Percentiles rank a stretch among this genome's conserved stretches.
These are phyloP conservation scores for Leptogaster cylindrica DNA, from an alignment of 2,888 invertebrate species.

Conservation along the genomic window DNA sequence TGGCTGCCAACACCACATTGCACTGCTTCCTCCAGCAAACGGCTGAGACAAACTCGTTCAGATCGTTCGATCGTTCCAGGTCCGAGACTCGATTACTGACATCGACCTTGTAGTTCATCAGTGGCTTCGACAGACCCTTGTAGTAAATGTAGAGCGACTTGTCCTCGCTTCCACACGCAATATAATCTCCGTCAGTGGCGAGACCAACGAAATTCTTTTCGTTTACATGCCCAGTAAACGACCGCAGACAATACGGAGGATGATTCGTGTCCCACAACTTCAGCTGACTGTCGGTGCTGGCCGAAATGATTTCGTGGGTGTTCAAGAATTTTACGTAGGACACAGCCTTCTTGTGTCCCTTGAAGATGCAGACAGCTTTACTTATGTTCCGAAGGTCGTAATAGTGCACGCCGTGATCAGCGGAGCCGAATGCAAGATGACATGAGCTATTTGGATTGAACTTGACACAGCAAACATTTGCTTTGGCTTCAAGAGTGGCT, in stretches of 20 bases:
- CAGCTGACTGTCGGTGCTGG: conserved; percentile 88
- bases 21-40: conserved; percentile 90
- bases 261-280: conserved; percentile 88
- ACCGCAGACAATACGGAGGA: conserved; percentile 77
- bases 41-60: conserved; percentile 92
- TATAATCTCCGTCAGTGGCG: conserved; percentile 89
- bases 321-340: conserved; percentile 93
- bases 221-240: conserved; percentile 90
- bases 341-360: conserved; percentile 91
- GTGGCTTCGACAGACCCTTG: conserved; percentile 83
- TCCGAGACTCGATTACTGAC: conserved; percentile 52
- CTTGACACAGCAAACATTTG: conserved; percentile 95
- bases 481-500: conserved; percentile 88
- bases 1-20: conserved; percentile 88
- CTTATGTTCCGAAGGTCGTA: conserved; percentile 88
- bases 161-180: conserved; percentile 94
- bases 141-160: conserved; percentile 93
- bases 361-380: conserved; percentile 80
- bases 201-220: conserved; percentile 96
- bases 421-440: conserved; percentile 93
- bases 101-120: conserved; percentile 88
- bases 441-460: conserved; percentile 85
- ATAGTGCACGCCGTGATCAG: conserved; percentile 95
- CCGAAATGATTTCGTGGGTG: conserved; percentile 84
- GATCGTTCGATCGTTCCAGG: conserved; percentile 65